phyloP scores from a whole-genome alignment of 2,888 invertebrate genomes.

The Drosophila hamatofila region DNA sequence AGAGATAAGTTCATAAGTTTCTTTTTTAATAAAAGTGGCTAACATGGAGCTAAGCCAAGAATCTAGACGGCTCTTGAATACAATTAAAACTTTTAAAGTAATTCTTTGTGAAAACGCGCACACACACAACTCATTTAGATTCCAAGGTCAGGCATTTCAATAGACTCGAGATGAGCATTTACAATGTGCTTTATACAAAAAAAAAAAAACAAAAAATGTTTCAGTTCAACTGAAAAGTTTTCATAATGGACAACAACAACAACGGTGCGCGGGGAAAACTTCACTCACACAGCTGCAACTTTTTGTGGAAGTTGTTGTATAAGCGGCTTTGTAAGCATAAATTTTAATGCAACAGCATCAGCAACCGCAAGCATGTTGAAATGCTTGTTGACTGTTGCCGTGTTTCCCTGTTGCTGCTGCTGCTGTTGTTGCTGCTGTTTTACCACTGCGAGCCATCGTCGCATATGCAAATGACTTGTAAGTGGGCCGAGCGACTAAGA shows the following conservation, averaged over 20 bases:
- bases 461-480: constrained; percentile 58
- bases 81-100: constrained; percentile 7
- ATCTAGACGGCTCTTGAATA: constrained; percentile 2
- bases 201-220: not conserved
- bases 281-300: constrained; percentile 21
- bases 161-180: constrained; percentile 8
- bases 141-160: constrained; percentile 12
- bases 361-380: constrained; percentile 32
- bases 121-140: constrained; percentile 6
- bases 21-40: not conserved
- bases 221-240: constrained; percentile 12
- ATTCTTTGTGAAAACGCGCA: not conserved
- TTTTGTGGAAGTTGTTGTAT: constrained; percentile 44
- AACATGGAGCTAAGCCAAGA: not conserved
- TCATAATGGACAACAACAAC: constrained; percentile 6
- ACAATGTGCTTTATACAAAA: constrained; percentile 2
- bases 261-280: constrained; percentile 10
- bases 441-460: constrained; percentile 16
- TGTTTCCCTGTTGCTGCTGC: constrained; percentile 16
- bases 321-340: constrained; percentile 56
- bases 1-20: not conserved
- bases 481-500: constrained; percentile 33
- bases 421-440: constrained; percentile 8
- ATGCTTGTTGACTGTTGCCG: constrained; percentile 32
- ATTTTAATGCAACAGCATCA: constrained; percentile 51